Base-by-base conservation (phyloP, 2,797 vertebrate species). In the Hafferia zeledoni region DNA sequence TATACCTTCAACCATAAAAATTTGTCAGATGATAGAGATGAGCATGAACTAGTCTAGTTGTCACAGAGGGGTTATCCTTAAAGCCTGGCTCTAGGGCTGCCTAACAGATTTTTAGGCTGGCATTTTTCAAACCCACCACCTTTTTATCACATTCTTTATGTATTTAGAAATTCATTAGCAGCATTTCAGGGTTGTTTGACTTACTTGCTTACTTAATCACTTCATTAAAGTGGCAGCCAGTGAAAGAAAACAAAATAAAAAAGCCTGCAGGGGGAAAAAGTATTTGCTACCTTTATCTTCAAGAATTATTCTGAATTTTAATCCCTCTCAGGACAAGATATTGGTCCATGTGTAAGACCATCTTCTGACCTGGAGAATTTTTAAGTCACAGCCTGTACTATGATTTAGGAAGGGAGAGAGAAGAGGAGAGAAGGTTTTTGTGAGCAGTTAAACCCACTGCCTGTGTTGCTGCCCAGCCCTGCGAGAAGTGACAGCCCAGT, bases 71-170 rank as follows among this genome's bases (percentile, higher is more conserved):
- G 11, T 6, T 22, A 70, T 20, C 56, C 64, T 37, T 69, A 52
- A 77, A 69, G 10, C 23, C 9, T 39, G 41, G 25, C 24, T 90
- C 30, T n/a, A 67, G 52, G 14, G 25, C 11, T 35, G 9, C 46
- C 24, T 28, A 60, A 20, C 6, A 37, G 13, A 13, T 33, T 49
- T 31, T 33, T 28, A n/a, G 46, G n/a, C 20, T 70, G 13, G 33
- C 0, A 0, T 16, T 35, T 55, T 47, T 31, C 35, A 64, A 61
- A 11, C 11, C 2, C 4, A 4, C 0, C 7, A 43, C 6, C 5
- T 43, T 93, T 76, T 44, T 72, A 76, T 79, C 28, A 43, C 1
- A 0, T 20, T 69, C 31, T 60, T 37, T 12, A 31, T 19, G 52
- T 27, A 31, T 70, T 80, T 63, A 19, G 63, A 49, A 87, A 90